Evolutionary conservation across 2,888 invertebrate species (phyloP), one percentile per base, ranked within the genome.

Genomic region (Drosophila trichaetosa): DNA sequence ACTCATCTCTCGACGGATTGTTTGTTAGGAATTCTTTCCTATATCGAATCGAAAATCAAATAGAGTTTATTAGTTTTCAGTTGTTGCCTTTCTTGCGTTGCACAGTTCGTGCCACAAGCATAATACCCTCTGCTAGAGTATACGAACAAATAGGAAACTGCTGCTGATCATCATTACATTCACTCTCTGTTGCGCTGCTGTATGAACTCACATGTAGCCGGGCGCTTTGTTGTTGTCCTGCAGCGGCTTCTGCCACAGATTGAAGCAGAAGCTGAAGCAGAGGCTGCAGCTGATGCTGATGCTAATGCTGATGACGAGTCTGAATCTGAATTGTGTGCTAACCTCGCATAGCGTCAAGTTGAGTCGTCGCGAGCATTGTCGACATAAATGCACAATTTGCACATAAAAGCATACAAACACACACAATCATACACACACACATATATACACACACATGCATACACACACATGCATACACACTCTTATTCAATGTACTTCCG

Each of bases 371-470:
- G 70, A 57, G 72, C 78, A 90, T 87, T 90, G 90, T 87, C 80
- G 87, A 83, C 76, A 69, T 87, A 87, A 87, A 90, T 87, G 87
- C 87, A 87, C 87, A 90, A 87, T 87, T 87, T 87, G 87, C 87
- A 76, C 80, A 89, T 83, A 90, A 87, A 87, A 90, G 89, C 89
- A 70, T 57, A 31, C 76, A 64, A 63, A 64, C 40, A 48, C 42
- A 56, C 57, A 77, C 66, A 42, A 36, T n/a, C n/a, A n/a, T n/a
- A 33, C 31, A 57, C 27, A 54, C 31, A 51, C 27, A 33, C n/a
- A n/a, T n/a, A n/a, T n/a, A n/a, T n/a, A n/a, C 51, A 48, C 40
- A 63, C 67, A 53, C 29, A 53, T 24, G n/a, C n/a, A 53, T n/a
- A 59, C 46, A 51, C 52, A 72, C 40, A 62, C 56, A 58, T 29